A percentile compares a stretch with the other conserved stretches of the same genome.
These are phyloP conservation scores for Argyrosomus regius DNA, from an alignment of 2,797 vertebrate species.

Conservation along the genomic window DNA sequence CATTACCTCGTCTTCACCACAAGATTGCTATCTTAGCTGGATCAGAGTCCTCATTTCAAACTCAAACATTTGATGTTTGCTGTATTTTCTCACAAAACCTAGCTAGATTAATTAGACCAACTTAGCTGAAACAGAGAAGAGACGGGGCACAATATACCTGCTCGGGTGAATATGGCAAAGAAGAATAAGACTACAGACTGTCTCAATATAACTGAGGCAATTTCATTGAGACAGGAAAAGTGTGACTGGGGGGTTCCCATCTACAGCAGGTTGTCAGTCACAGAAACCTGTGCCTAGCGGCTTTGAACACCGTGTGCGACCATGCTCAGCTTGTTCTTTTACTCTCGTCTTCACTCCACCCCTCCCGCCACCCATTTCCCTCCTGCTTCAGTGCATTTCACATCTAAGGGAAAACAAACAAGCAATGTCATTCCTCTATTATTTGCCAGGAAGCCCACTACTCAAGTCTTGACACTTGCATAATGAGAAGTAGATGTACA, in stretches of 20 bases:
- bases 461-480: conserved; percentile 77
- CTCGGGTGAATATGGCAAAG: conserved; percentile 43
- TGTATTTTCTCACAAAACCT: conserved; percentile 60
- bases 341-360: conserved; percentile 45
- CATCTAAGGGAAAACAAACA: conserved; percentile 77
- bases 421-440: conserved; percentile 77
- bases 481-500: conserved; percentile 80
- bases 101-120: conserved; percentile 67
- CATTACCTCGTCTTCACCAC: conserved; percentile 76
- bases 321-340: conserved; percentile 68
- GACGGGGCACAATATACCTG: conserved; percentile 35
- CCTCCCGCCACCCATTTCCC: conserved; percentile 43
- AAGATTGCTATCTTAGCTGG: conserved; percentile 71
- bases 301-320: conserved; percentile 69
- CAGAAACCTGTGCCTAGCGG: conserved; percentile 64
- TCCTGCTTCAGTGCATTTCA: conserved; percentile 72
- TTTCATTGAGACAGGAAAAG: conserved; percentile 63
- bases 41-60: conserved; percentile 72
- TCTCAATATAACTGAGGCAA: conserved; percentile 58
- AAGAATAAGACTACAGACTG: conserved; percentile 38
- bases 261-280: conserved; percentile 73
- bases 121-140: conserved; percentile 44
- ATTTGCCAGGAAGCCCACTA: conserved; percentile 73
- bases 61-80: conserved; percentile 65
- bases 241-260: conserved; percentile 68